Percentiles rank a stretch among this genome's conserved stretches.
Conservation (phyloP, 2,888 invertebrate species). For the Quadroppia sp. region DNA sequence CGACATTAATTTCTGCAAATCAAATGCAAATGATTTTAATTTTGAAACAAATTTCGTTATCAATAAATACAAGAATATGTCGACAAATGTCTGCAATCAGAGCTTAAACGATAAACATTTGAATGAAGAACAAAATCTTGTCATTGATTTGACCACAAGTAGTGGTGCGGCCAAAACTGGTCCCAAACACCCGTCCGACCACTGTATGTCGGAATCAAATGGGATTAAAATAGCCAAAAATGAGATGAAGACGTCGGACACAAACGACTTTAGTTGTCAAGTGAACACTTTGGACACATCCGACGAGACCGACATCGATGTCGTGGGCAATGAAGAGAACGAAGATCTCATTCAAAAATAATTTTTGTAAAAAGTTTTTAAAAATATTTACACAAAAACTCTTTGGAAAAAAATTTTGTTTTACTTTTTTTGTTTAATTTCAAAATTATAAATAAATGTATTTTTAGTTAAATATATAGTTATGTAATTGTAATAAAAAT, state of each 20-base stretch:
- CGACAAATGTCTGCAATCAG: neutral
- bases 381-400: too few species aligned
- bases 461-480: too few species aligned
- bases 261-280: constrained; percentile 15
- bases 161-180: neutral
- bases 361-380: too few species aligned
- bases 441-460: too few species aligned
- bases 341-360: neutral
- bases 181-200: neutral
- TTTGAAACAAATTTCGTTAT: neutral
- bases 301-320: neutral
- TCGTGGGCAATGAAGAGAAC: neutral
- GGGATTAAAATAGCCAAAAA: neutral
- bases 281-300: constrained; percentile 14
- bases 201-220: neutral
- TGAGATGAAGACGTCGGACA: neutral
- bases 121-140: constrained; percentile 6
- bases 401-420: too few species aligned
- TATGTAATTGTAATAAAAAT: too few species aligned
- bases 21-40: neutral
- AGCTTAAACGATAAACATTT: neutral
- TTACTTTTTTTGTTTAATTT: too few species aligned
- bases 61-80: neutral
- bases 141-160: constrained; percentile 29
- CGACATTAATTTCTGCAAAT: neutral